Evolutionary conservation across 2,113 vertebrate species (phyloP).

Genomic region (Anser cygnoides): DNA sequence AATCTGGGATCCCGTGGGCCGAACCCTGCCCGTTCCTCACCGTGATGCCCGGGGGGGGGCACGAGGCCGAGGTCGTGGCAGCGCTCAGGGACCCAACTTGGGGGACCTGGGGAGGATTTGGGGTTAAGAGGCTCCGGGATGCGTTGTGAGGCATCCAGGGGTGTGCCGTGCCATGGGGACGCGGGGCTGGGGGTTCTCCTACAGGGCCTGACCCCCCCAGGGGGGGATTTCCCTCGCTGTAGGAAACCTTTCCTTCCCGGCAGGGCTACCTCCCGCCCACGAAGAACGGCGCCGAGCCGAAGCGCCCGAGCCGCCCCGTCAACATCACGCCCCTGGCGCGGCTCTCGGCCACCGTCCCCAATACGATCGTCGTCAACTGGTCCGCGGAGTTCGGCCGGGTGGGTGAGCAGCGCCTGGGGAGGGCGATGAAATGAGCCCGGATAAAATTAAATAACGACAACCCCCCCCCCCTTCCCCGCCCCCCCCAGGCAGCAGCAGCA

Average conservation of each 20-base stretch:
- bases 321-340: constrained; percentile 78
- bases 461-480: too few relatives aligned
- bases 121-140: too few relatives aligned
- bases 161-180: too few relatives aligned
- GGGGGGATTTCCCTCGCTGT: neutral
- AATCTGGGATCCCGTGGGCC: neutral
- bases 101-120: too few relatives aligned
- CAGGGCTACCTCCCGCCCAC: constrained; percentile 81
- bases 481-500: too few relatives aligned
- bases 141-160: too few relatives aligned
- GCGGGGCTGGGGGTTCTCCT: rapidly evolving
- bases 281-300: constrained; percentile 78
- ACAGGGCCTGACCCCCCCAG: rapidly evolving
- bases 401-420: neutral
- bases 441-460: too few relatives aligned
- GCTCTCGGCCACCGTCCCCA: constrained; percentile 76
- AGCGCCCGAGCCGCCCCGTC: constrained; percentile 78
- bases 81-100: too few relatives aligned
- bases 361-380: constrained; percentile 79
- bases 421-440: too few relatives aligned
- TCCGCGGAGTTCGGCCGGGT: constrained; percentile 81
- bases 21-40: too few relatives aligned
- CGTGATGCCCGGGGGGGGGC: too few relatives aligned
- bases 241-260: neutral
- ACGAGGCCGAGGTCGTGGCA: too few relatives aligned